Evolutionary conservation across 2,797 vertebrate genomes (phyloP).

Genomic region (Spatula versicolor): DNA sequence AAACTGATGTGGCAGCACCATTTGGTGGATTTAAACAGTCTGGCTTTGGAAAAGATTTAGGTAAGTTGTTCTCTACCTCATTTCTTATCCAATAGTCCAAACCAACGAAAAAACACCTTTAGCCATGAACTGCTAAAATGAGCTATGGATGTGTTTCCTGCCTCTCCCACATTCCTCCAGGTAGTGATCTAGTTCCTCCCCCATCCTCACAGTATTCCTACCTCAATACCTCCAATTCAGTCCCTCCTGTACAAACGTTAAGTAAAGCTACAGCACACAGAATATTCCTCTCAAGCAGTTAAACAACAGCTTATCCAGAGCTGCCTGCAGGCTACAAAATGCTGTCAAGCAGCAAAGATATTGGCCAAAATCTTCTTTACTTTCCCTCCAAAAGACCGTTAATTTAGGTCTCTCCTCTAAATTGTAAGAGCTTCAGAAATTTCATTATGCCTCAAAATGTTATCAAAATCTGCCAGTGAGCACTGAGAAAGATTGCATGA

Average conservation of each 20-base stretch:
- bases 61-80: constrained; percentile 44
- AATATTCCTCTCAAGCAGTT: neutral
- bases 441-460: neutral
- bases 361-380: neutral
- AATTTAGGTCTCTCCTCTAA: neutral
- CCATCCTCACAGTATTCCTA: neutral
- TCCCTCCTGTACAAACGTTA: neutral
- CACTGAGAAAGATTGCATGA: neutral
- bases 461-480: neutral
- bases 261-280: fast-evolving
- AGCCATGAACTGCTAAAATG: neutral
- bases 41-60: constrained; percentile 85
- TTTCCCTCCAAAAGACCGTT: neutral
- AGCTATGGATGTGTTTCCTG: neutral
- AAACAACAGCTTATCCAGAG: neutral
- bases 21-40: constrained; percentile 85
- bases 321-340: neutral
- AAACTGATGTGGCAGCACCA: constrained; percentile 85
- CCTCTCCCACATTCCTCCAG: neutral
- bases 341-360: neutral
- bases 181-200: neutral
- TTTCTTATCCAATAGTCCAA: neutral
- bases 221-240: neutral
- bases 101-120: neutral
- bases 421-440: neutral